phyloP scores from a whole-genome alignment of 1,140 invertebrate genomes.

The Ips nitidus region DNA sequence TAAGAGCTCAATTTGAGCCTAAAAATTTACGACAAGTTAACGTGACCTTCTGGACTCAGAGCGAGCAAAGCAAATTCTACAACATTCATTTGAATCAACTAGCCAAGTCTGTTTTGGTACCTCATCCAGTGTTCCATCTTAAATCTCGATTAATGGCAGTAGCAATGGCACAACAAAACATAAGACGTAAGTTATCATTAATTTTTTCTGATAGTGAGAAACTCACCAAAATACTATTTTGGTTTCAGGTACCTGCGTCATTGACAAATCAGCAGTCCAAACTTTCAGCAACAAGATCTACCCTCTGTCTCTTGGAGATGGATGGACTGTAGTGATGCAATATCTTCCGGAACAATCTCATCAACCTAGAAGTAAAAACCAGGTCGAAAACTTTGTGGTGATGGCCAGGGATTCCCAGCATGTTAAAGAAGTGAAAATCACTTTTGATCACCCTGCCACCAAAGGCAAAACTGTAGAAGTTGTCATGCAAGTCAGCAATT shows the following conservation, averaged over 20 bases:
- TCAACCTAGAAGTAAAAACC: constrained; percentile 51
- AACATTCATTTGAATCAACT: constrained; percentile 48
- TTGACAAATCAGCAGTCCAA: constrained; percentile 57
- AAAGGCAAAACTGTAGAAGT: constrained; percentile 45
- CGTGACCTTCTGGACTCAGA: constrained; percentile 52
- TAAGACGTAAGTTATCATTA: constrained; percentile 42
- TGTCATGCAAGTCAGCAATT: constrained; percentile 38
- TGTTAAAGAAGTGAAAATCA: constrained; percentile 54
- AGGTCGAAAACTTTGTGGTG: constrained; percentile 51
- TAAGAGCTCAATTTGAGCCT: constrained; percentile 53
- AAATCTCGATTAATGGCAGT: constrained; percentile 51
- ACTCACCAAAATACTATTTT: constrained; percentile 28
- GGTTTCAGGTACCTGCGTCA: constrained; percentile 59
- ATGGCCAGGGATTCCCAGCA: constrained; percentile 49
- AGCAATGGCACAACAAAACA: constrained; percentile 39
- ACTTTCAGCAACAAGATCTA: constrained; percentile 67
- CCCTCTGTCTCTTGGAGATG: constrained; percentile 50
- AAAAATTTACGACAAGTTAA: constrained; percentile 52
- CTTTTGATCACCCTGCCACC: constrained; percentile 31
- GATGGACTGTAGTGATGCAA: constrained; percentile 62
- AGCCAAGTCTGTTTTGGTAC: constrained; percentile 48
- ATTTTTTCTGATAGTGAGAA: neutral
- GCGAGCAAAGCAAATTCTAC: constrained; percentile 49
- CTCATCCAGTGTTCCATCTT: constrained; percentile 53
- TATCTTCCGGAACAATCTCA: constrained; percentile 57